These are phyloP conservation scores for silkworm (Bombyx mori) DNA, from an alignment of 1,140 invertebrate species.

Conservation along the genomic window DNA sequence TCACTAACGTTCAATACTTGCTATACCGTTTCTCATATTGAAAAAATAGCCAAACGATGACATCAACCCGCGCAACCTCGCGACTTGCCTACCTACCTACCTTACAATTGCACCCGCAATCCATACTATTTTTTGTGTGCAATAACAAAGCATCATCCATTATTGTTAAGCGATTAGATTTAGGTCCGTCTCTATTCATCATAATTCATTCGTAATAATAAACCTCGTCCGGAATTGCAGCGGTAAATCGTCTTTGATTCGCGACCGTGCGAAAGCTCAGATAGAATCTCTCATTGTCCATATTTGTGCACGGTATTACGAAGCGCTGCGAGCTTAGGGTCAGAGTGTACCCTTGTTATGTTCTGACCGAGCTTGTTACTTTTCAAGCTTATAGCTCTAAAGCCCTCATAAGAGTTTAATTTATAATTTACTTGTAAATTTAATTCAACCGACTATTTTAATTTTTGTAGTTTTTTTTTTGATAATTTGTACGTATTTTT, in stretches of 20 bases:
- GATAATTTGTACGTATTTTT: too few species aligned
- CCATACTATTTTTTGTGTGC: neutral
- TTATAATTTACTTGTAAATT: too few species aligned
- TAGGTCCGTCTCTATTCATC: neutral
- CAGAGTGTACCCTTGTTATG: conserved; percentile 25
- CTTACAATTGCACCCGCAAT: too few species aligned
- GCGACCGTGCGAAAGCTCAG: conserved; percentile 24
- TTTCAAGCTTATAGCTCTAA: conserved; percentile 6
- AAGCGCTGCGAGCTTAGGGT: conserved; percentile 15
- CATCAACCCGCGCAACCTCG: too few species aligned
- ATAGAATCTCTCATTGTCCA: conserved; percentile 23
- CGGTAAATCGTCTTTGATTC: conserved; percentile 15
- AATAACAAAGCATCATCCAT: neutral
- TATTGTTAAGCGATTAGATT: neutral
- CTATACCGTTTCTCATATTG: too few species aligned
- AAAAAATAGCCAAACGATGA: too few species aligned
- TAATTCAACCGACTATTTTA: too few species aligned
- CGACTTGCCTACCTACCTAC: too few species aligned
- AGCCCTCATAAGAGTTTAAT: too few species aligned
- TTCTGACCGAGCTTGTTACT: conserved; percentile 14
- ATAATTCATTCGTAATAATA: conserved; percentile 6
- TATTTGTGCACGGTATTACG: conserved; percentile 18
- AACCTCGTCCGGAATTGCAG: conserved; percentile 12
- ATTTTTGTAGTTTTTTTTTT: too few species aligned
- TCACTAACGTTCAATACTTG: too few species aligned